Conservation (phyloP, 2,888 invertebrate genomes). For the Brachycybe producta region DNA sequence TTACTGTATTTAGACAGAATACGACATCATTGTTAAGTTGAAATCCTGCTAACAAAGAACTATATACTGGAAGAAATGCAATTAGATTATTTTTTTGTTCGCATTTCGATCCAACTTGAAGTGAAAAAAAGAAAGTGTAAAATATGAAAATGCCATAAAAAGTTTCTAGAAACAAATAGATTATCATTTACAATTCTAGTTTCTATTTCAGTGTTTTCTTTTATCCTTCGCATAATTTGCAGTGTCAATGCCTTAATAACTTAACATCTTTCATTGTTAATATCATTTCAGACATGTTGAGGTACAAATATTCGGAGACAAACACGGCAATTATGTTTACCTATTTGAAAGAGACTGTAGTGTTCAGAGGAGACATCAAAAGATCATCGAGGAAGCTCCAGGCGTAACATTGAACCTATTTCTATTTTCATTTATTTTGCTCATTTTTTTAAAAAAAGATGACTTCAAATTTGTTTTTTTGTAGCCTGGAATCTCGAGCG, state of each 20-base stretch:
- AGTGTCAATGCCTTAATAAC: background rate
- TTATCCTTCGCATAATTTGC: background rate
- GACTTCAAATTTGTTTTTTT: too few species aligned
- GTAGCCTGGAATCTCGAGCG: conserved; percentile 68
- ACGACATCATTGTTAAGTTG: too few species aligned
- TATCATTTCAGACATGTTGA: conserved; percentile 65
- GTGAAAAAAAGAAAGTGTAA: too few species aligned
- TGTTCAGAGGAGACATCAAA: conserved; percentile 98
- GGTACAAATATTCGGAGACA: conserved; percentile 94
- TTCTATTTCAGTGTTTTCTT: conserved; percentile 1
- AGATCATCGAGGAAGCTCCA: conserved; percentile 97
- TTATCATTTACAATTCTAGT: too few species aligned
- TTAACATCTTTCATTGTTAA: background rate
- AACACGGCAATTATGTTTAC: conserved; percentile 82
- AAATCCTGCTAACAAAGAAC: too few species aligned
- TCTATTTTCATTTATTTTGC: too few species aligned
- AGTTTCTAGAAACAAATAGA: too few species aligned
- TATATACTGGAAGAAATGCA: too few species aligned
- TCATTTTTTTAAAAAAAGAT: conserved; percentile 11
- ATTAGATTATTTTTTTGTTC: too few species aligned
- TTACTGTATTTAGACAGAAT: too few species aligned
- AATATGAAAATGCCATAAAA: too few species aligned
- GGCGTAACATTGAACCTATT: conserved; percentile 51
- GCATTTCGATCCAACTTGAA: too few species aligned
- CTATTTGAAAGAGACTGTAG: conserved; percentile 96